Evolutionary conservation across 1,140 invertebrate species (phyloP).

Genomic region (Pararge aegeria): DNA sequence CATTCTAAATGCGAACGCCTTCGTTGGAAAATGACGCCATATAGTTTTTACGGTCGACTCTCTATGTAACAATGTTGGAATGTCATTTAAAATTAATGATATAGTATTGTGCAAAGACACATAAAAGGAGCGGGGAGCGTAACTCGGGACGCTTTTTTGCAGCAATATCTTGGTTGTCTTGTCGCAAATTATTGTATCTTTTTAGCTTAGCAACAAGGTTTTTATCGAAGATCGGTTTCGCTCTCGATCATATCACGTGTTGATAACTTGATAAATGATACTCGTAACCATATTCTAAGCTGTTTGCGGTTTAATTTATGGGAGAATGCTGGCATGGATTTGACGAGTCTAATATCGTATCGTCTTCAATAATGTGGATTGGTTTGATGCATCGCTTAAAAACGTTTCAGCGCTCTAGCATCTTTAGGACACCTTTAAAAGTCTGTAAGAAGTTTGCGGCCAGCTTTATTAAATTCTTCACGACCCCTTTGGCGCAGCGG

Average conservation of each 20-base stretch:
- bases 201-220: background rate
- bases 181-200: background rate
- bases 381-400: too few species aligned
- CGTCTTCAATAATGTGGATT: too few species aligned
- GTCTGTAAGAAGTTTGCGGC: too few species aligned
- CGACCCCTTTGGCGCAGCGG: too few species aligned
- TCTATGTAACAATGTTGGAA: conserved; percentile 18
- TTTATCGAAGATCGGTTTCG: background rate
- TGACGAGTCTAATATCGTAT: too few species aligned
- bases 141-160: background rate
- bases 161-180: background rate
- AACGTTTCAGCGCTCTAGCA: too few species aligned
- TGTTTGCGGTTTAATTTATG: background rate
- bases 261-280: background rate
- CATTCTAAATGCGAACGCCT: conserved; percentile 18
- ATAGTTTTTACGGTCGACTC: conserved; percentile 20
- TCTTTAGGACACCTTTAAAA: too few species aligned
- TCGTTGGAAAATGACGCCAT: conserved; percentile 18
- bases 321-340: too few species aligned
- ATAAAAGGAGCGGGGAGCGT: background rate
- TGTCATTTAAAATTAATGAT: conserved; percentile 15
- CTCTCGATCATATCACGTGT: background rate
- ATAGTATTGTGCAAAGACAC: conserved; percentile 4
- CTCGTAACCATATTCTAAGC: background rate
- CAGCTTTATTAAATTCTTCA: too few species aligned